phyloP scores from a whole-genome alignment of 2,888 invertebrate genomes.

The Onthophagus sagittarius region DNA sequence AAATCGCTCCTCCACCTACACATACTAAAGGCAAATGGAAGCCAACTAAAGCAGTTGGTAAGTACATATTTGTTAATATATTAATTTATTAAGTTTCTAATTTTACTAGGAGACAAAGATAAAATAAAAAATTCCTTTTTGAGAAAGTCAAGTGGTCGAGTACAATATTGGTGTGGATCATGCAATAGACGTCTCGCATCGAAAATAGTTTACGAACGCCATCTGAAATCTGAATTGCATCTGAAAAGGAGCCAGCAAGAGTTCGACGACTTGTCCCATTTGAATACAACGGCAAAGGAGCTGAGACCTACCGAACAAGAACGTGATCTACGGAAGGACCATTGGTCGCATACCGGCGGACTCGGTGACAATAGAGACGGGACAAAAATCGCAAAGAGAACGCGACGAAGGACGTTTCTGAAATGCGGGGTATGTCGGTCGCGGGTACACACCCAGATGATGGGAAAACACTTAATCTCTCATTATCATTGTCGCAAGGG shows the following conservation, averaged over 20 bases:
- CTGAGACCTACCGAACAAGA: slow-evolving; percentile 18
- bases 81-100: slow-evolving; percentile 9
- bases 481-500: slow-evolving; percentile 79
- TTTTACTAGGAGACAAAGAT: slow-evolving; percentile 12
- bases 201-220: slow-evolving; percentile 70
- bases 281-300: slow-evolving; percentile 28
- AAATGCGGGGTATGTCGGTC: slow-evolving; percentile 71
- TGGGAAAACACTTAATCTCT: slow-evolving; percentile 83
- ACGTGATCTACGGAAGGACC: slow-evolving; percentile 19
- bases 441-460: slow-evolving; percentile 62
- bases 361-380: slow-evolving; percentile 27
- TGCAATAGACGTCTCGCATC: slow-evolving; percentile 75
- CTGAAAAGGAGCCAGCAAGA: slow-evolving; percentile 65
- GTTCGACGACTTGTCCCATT: slow-evolving; percentile 51
- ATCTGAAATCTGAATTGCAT: slow-evolving; percentile 71
- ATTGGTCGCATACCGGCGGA: slow-evolving; percentile 30
- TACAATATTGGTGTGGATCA: slow-evolving; percentile 76
- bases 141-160: slow-evolving; percentile 46
- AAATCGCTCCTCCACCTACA: slow-evolving; percentile 52
- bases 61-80: background rate
- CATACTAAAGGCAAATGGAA: slow-evolving; percentile 82
- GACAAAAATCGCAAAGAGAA: slow-evolving; percentile 47
- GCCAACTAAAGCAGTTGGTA: slow-evolving; percentile 37
- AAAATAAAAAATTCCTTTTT: slow-evolving; percentile 36
- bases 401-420: slow-evolving; percentile 57